phyloP scores from a whole-genome alignment of 2,797 vertebrate species.

The Aeoliscus strigatus region DNA sequence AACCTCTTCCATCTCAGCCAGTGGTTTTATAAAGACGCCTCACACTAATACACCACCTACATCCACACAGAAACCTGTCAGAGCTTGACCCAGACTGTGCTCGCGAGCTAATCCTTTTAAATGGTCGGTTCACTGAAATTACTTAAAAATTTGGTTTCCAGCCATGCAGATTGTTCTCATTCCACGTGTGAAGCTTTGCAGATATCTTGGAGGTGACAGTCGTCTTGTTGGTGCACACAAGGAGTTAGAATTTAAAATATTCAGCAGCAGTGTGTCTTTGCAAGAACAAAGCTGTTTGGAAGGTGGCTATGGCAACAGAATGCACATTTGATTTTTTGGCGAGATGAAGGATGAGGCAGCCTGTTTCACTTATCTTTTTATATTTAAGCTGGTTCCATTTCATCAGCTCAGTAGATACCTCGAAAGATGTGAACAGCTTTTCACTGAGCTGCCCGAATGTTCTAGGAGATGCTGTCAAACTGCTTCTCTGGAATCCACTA shows the following conservation, averaged over 20 bases:
- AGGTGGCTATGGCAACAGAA: neutral
- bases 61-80: slow-evolving; percentile 3
- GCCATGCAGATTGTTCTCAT: slow-evolving; percentile 3
- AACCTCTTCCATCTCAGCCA: slow-evolving; percentile 26
- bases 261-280: slow-evolving; percentile 10
- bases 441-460: too few relatives aligned
- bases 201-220: slow-evolving; percentile 7
- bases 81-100: slow-evolving; percentile 1
- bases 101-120: slow-evolving; percentile 10
- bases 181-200: neutral
- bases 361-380: too few relatives aligned
- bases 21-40: slow-evolving; percentile 23
- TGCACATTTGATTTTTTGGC: too few relatives aligned
- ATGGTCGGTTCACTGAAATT: slow-evolving; percentile 1
- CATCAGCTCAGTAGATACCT: too few relatives aligned
- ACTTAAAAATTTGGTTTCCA: slow-evolving; percentile 14
- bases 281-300: neutral
- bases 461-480: too few relatives aligned
- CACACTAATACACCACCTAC: slow-evolving; percentile 9
- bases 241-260: slow-evolving; percentile 23
- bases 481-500: neutral
- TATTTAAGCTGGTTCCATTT: too few relatives aligned
- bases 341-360: too few relatives aligned
- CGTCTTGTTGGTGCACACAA: slow-evolving; percentile 15
- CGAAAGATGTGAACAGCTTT: too few relatives aligned